Base-by-base conservation (phyloP, 2,888 invertebrate species). In the Xestia c-nigrum region DNA sequence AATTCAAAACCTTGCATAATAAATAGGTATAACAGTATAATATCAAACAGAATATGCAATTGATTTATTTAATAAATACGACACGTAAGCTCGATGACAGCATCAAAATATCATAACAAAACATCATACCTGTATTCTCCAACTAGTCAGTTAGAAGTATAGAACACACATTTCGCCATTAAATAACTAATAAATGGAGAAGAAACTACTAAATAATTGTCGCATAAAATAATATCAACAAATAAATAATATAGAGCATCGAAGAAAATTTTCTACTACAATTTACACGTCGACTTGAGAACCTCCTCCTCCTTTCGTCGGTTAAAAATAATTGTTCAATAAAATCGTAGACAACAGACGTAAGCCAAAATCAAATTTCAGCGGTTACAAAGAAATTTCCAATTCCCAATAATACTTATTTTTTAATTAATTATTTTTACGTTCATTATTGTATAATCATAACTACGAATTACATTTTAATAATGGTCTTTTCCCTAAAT, bases 311-410 rank as follows among this genome's bases (percentile, higher is more conserved):
- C n/a, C 43, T 43, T 24, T 16, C 5, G 38, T 43, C n/a, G 7
- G 43, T 64, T 64, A 64, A 43, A 63, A 64, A 16, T n/a, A 72
- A 67, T 9, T 40, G 21, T 52, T 4, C 14, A 59, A 40, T 40
- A 16, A 61, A 31, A 21, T 43, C 12, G 7, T 59, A 47, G 3
- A 40, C 21, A 61, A 74, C 52, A 46, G 14, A 57, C n/a, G 21
- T 43, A 72, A 72, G 84, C 84, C 65, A 85, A 85, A 84, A 85
- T 85, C 50, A 66, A 72, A 84, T 85, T 85, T 83, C 47, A 84
- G 85, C 84, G 6, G 47, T 55, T 67, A 72, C 70, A 71, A 63
- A 85, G n/a, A 78, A 67, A 67, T 61, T 72, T n/a, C 46, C 57
- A 69, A 72, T 72, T 65, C 61, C 64, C 66, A 81, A 52, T 81